Percentiles rank a stretch among this genome's conserved stretches.
These are phyloP conservation scores for Clarias laeviceps DNA, from an alignment of 2,797 vertebrate genomes.

Conservation along the genomic window DNA sequence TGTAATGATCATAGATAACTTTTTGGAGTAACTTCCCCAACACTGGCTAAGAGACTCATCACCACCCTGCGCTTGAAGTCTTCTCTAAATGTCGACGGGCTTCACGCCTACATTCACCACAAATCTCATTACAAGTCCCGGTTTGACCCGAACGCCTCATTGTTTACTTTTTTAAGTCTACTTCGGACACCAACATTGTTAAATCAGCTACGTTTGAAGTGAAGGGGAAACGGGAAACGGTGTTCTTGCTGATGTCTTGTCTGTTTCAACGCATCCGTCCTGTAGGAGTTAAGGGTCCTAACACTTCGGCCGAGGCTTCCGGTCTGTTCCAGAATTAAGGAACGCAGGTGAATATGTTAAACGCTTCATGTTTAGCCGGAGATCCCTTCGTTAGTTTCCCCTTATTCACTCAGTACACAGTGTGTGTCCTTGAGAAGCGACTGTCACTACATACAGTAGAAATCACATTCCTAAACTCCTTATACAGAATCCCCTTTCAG, in stretches of 20 bases:
- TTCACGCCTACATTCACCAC: too few relatives aligned
- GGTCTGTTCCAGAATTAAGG: slow-evolving; percentile 79
- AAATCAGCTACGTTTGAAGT: too few relatives aligned
- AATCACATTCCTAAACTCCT: background rate
- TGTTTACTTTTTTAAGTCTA: too few relatives aligned
- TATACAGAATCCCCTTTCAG: background rate
- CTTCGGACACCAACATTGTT: too few relatives aligned
- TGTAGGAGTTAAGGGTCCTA: slow-evolving; percentile 77
- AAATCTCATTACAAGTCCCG: too few relatives aligned
- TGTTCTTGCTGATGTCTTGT: background rate
- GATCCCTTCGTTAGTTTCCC: slow-evolving; percentile 16
- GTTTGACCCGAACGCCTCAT: too few relatives aligned
- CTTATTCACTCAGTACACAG: background rate
- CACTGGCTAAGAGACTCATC: too few relatives aligned
- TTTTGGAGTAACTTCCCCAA: too few relatives aligned
- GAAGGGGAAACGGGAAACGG: too few relatives aligned
- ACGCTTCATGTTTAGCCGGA: slow-evolving; percentile 58
- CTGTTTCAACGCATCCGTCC: slow-evolving; percentile 63
- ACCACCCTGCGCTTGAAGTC: too few relatives aligned
- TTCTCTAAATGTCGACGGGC: too few relatives aligned
- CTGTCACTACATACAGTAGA: background rate
- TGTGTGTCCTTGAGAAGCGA: background rate
- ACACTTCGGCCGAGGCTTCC: slow-evolving; percentile 75
- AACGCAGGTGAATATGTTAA: slow-evolving; percentile 68
- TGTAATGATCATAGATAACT: too few relatives aligned